phyloP scores from a whole-genome alignment of 2,888 invertebrate species.

The Agriotes lineatus region DNA sequence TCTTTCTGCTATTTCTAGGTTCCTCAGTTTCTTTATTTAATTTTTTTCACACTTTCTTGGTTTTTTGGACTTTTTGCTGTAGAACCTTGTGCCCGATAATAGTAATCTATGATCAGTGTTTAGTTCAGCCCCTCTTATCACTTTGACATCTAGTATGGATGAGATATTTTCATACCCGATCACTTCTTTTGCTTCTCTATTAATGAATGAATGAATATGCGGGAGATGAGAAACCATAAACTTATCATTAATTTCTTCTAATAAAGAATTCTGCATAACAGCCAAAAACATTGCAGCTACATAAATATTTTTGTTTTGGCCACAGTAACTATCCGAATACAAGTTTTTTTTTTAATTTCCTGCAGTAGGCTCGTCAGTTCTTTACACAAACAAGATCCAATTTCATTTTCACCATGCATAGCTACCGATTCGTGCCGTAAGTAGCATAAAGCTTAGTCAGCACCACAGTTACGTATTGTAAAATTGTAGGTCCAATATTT shows the following conservation, averaged over 20 bases:
- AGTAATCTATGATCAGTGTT: no score
- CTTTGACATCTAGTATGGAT: no score
- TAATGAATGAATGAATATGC: not conserved
- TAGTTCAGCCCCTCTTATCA: no score
- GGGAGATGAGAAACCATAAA: no score
- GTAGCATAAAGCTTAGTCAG: conserved; percentile 4
- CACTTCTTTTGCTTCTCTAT: not conserved
- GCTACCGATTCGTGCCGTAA: conserved; percentile 15
- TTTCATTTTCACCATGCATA: conserved; percentile 7
- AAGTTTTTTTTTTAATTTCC: not conserved
- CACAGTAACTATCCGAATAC: conserved; percentile 2
- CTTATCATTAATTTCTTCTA: not conserved
- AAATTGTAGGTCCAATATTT: conserved; percentile 7
- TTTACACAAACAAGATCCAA: not conserved
- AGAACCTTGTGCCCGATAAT: no score
- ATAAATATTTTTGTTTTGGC: conserved; percentile 2
- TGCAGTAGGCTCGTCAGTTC: not conserved
- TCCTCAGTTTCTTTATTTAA: no score
- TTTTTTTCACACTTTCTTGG: no score
- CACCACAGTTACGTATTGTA: not conserved
- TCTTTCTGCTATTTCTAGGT: no score
- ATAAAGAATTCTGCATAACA: not conserved
- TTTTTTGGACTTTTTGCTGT: no score
- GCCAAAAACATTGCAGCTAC: conserved; percentile 7
- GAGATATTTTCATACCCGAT: conserved; percentile 7